Evolutionary conservation across 2,797 vertebrate genomes (phyloP).

Genomic region (Crypturellus tataupa): DNA sequence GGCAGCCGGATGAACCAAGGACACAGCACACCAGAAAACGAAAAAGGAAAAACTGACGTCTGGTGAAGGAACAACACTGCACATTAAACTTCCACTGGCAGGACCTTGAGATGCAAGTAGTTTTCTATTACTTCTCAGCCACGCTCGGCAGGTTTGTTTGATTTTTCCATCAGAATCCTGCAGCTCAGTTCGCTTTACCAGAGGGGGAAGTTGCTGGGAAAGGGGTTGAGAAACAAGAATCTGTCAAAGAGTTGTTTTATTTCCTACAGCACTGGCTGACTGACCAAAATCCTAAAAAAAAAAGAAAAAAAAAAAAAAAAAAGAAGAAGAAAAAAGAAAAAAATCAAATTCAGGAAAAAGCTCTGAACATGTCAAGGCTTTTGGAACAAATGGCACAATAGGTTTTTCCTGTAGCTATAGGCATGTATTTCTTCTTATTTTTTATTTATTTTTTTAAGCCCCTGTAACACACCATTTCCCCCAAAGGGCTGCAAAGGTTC

Average conservation of each 20-base stretch:
- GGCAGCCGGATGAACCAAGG: conserved; percentile 37
- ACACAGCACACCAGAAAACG: not conserved
- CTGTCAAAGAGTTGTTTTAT: conserved; percentile 68
- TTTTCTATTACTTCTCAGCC: conserved; percentile 66
- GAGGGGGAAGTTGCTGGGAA: conserved; percentile 29
- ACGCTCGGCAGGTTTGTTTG: conserved; percentile 64
- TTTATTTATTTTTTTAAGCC: conserved; percentile 79
- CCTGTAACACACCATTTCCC: conserved; percentile 75
- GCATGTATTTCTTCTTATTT: conserved; percentile 75
- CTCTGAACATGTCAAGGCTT: conserved; percentile 77
- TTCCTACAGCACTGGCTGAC: conserved; percentile 65
- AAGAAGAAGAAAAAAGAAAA: conserved; percentile 35
- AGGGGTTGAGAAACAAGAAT: conserved; percentile 51
- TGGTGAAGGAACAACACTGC: conserved; percentile 27
- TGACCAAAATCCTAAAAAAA: conserved; percentile 71
- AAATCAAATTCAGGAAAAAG: conserved; percentile 76
- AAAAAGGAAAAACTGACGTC: conserved; percentile 47
- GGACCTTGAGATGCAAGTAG: conserved; percentile 56
- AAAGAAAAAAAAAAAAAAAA: conserved; percentile 41
- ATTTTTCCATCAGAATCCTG: conserved; percentile 72
- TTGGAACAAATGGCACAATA: conserved; percentile 77
- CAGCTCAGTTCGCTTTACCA: conserved; percentile 58
- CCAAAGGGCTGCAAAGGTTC: conserved; percentile 74
- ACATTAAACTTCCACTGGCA: conserved; percentile 26
- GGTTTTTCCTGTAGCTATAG: conserved; percentile 76